Base-by-base conservation (phyloP, 2,113 vertebrate genomes). In the Sinocyclocheilus maitianheensis region DNA sequence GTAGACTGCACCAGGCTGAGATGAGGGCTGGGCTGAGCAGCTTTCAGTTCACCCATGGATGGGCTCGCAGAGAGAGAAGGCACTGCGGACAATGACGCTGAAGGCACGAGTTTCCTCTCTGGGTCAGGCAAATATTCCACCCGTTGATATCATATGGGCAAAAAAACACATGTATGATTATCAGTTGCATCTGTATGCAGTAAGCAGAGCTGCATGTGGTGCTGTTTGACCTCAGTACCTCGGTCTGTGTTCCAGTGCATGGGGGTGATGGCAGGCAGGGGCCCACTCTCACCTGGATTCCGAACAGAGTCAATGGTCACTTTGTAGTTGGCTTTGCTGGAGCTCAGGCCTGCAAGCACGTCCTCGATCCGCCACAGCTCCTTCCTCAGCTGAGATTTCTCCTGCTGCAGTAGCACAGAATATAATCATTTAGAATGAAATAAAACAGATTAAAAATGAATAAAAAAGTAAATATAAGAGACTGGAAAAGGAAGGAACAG, bases 31-130 rank as follows among this genome's bases (percentile, higher is more conserved):
- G 92, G 89, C 88, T 91, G 87, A 84, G 62, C 93, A 85, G 43
- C 84, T 91, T 92, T 96, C 95, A 93, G 96, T 92, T 97, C 96
- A 18, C 81, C 86, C 48, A 93, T 62, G 37, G 94, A 89, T 62
- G 95, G 91, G 89, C 94, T 95, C 79, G 92, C 93, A 89, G 95
- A 92, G 88, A 95, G 92, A 87, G 96, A 98, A 99, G 98, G 98
- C 97, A 99, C 97, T 93, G 96, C 93, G 91, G 94, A 92, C 92
- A 94, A 93, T 93, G 94, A 96, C 93, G 94, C 62, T 92, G 94
- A 99, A 98, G 97, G 98, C 97, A 99, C 97, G 90, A 93, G 97
- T 96, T 97, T 98, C 93, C 97, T 97, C 93, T 99, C 98, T 99
- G 84, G 48, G 60, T 12, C 71, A 90, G 88, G 90, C 83, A 89